phyloP scores from a whole-genome alignment of 1,140 invertebrate species.

The Sitobion miscanthi region DNA sequence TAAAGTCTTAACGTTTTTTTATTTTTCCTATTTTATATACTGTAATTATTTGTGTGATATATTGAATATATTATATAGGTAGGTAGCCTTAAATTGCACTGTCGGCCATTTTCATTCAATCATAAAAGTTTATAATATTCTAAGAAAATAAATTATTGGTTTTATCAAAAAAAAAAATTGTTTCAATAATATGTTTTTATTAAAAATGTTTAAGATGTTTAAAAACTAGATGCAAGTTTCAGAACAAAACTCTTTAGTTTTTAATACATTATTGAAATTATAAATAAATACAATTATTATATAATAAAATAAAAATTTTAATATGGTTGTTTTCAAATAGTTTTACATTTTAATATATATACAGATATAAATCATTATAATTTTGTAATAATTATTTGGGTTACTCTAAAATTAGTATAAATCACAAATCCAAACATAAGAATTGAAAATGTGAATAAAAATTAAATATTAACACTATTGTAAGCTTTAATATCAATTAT shows the following conservation, averaged over 20 bases:
- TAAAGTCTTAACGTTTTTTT: background rate
- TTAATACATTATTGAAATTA: too few relatives aligned
- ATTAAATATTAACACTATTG: background rate
- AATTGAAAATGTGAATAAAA: background rate
- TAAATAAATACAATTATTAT: too few relatives aligned
- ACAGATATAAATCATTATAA: background rate
- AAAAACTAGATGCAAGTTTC: too few relatives aligned
- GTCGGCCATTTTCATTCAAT: background rate
- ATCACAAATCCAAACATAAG: background rate
- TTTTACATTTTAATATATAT: background rate
- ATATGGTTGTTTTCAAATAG: background rate
- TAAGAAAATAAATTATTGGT: background rate
- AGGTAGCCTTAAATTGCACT: too few relatives aligned
- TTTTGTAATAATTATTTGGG: background rate
- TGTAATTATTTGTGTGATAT: background rate
- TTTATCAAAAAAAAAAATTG: too few relatives aligned
- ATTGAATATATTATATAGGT: too few relatives aligned
- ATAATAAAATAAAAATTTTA: background rate
- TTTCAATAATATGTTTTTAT: too few relatives aligned
- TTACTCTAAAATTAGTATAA: too few relatives aligned
- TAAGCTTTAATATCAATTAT: background rate
- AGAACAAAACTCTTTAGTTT: too few relatives aligned
- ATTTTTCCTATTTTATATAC: background rate
- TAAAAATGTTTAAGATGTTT: too few relatives aligned
- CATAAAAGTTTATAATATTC: background rate